Evolutionary conservation across 2,888 invertebrate species (phyloP).

Genomic region (Agrotis ipsilon): DNA sequence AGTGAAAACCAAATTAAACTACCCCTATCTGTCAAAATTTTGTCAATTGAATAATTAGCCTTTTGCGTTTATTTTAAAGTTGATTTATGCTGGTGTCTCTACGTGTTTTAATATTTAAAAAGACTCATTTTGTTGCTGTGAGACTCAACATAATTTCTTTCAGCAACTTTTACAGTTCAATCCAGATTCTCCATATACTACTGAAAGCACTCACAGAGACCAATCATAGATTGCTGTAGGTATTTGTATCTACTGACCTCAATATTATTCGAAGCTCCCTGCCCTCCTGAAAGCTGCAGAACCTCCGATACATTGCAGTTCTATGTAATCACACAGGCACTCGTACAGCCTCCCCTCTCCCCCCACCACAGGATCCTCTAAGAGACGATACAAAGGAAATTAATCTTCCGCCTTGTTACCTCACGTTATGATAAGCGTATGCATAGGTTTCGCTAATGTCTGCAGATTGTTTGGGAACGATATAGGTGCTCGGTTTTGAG

Average conservation of each 20-base stretch:
- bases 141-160: too few relatives aligned
- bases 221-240: too few relatives aligned
- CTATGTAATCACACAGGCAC: conserved; percentile 11
- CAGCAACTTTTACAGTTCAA: too few relatives aligned
- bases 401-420: conserved; percentile 62
- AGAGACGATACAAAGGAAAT: conserved; percentile 60
- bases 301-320: conserved; percentile 1
- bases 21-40: too few relatives aligned
- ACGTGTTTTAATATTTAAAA: too few relatives aligned
- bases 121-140: too few relatives aligned
- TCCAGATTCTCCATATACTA: too few relatives aligned
- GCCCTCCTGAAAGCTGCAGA: not conserved
- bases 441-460: conserved; percentile 58
- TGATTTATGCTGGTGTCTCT: too few relatives aligned
- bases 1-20: too few relatives aligned
- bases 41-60: too few relatives aligned
- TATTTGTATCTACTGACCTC: not conserved
- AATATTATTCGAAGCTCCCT: not conserved
- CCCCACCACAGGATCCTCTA: conserved; percentile 7
- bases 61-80: too few relatives aligned
- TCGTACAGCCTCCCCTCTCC: not conserved
- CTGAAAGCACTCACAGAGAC: too few relatives aligned
- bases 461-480: conserved; percentile 50
- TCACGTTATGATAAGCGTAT: conserved; percentile 51
- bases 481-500: not conserved